Evolutionary conservation across 2,888 invertebrate species (phyloP).

Genomic region (Hydropsyche betteni): DNA sequence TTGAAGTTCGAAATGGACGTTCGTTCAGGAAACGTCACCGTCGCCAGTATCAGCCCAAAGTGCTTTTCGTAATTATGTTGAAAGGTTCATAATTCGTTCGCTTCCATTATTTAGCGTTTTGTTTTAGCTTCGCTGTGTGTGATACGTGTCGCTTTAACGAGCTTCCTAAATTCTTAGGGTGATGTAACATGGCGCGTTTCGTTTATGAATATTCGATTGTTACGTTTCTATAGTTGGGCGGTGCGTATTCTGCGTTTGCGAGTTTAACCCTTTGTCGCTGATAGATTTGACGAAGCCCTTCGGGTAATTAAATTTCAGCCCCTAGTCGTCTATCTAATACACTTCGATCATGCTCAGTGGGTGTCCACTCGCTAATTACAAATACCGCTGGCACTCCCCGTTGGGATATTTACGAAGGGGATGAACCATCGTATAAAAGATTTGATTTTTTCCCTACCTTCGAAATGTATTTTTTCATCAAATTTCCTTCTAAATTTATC

Average conservation of each 20-base stretch:
- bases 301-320: slow-evolving; percentile 21
- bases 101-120: too few species aligned
- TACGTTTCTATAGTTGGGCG: background rate
- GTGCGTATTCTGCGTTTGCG: background rate
- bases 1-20: background rate
- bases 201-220: too few species aligned
- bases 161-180: too few species aligned
- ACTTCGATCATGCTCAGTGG: slow-evolving; percentile 16
- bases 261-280: background rate
- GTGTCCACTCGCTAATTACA: slow-evolving; percentile 38
- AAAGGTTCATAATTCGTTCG: too few species aligned
- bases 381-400: slow-evolving; percentile 17
- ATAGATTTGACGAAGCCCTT: background rate
- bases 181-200: too few species aligned
- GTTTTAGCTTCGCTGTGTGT: too few species aligned
- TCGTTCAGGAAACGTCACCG: background rate
- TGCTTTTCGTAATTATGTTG: background rate
- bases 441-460: background rate
- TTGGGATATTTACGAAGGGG: slow-evolving; percentile 19
- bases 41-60: background rate
- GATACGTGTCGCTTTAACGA: too few species aligned
- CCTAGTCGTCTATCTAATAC: background rate
- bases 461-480: background rate
- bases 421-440: background rate
- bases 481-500: background rate